Percentiles rank a stretch among this genome's conserved stretches.
Conservation (phyloP, 1,140 invertebrate species). For the Drosophila ercepeae region DNA sequence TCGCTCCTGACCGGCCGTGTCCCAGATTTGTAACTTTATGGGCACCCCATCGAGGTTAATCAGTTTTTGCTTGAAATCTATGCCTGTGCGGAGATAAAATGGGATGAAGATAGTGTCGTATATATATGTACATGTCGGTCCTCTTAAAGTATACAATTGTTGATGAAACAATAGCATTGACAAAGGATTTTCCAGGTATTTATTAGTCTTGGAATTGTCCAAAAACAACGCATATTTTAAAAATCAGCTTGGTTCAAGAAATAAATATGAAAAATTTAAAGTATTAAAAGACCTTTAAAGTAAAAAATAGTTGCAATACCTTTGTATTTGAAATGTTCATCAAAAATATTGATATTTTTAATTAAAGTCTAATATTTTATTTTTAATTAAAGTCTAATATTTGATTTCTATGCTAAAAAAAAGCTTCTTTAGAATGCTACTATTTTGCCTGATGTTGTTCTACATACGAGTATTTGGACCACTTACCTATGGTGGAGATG, state of each 20-base stretch:
- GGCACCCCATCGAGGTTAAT: constrained; percentile 93
- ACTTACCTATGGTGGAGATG: constrained; percentile 95
- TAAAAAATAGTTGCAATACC: too few relatives aligned
- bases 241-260: too few relatives aligned
- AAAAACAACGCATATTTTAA: too few relatives aligned
- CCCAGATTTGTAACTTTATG: constrained; percentile 95
- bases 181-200: not conserved
- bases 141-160: not conserved
- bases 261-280: too few relatives aligned
- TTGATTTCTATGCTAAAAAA: too few relatives aligned
- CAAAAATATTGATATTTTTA: too few relatives aligned
- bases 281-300: too few relatives aligned
- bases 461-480: not conserved
- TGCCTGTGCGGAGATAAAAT: constrained; percentile 86
- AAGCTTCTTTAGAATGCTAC: not conserved
- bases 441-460: constrained; percentile 11
- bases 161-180: not conserved
- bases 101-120: constrained; percentile 19
- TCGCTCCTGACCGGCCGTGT: constrained; percentile 86
- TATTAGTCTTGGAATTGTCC: not conserved
- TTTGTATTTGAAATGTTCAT: too few relatives aligned
- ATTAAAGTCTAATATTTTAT: too few relatives aligned
- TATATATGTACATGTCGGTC: not conserved
- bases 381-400: not conserved
- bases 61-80: constrained; percentile 96